Conservation (phyloP, 2,113 vertebrate genomes). For the Lepidothrix coronata region DNA sequence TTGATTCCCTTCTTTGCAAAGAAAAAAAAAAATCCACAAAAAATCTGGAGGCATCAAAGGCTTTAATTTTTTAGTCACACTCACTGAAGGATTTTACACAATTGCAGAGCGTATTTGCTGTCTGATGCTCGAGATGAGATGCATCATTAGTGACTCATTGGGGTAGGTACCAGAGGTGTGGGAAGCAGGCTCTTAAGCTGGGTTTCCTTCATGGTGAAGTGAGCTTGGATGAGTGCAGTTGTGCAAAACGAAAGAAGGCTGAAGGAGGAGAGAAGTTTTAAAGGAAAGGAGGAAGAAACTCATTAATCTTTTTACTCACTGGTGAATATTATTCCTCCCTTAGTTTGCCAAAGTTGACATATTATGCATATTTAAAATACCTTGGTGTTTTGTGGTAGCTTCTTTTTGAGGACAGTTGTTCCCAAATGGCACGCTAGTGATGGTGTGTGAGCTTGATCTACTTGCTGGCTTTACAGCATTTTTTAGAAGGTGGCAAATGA, state of each 20-base stretch:
- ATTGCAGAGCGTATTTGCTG: background rate
- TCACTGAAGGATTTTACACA: background rate
- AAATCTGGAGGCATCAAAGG: background rate
- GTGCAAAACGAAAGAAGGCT: background rate
- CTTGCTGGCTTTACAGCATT: background rate
- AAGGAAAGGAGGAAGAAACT: background rate
- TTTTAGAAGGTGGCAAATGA: background rate
- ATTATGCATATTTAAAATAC: background rate
- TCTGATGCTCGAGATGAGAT: background rate
- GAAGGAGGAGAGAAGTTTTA: background rate
- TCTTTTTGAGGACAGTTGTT: background rate
- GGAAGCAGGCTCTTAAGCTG: background rate
- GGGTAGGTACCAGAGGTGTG: background rate
- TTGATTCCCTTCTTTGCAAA: background rate
- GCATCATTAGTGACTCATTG: accelerated
- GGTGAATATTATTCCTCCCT: background rate
- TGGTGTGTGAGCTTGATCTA: background rate
- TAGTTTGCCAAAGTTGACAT: background rate
- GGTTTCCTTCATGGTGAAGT: background rate
- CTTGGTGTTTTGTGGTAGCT: background rate
- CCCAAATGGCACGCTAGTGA: background rate
- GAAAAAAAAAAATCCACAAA: no score
- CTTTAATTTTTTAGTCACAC: background rate
- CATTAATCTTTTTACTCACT: background rate
- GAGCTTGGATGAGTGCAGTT: background rate